Percentiles rank a stretch among this genome's conserved stretches.
Evolutionary conservation across 53 echinoderm and acorn worm genomes (phyloP).

Genomic region (Hippasteria phrygiana): DNA sequence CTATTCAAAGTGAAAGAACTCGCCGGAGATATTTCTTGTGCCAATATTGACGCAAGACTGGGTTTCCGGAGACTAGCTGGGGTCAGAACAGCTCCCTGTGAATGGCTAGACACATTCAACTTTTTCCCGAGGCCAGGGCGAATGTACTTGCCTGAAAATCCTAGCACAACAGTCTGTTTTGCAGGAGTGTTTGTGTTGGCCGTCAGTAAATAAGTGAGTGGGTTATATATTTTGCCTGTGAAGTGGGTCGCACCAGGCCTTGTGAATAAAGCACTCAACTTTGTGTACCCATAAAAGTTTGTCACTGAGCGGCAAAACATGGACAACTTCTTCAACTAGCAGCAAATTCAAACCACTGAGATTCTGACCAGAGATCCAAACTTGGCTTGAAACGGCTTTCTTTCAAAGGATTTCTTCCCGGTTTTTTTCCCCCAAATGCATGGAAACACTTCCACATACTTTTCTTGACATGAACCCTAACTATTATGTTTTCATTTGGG

Average conservation of each 20-base stretch:
- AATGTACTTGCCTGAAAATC: slow-evolving; percentile 60
- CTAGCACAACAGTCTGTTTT: slow-evolving; percentile 47
- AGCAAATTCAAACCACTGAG: neutral
- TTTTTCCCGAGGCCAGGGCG: slow-evolving; percentile 29
- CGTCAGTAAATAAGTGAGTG: slow-evolving; percentile 47
- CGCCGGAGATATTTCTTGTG: slow-evolving; percentile 54
- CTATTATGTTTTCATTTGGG: too few species aligned
- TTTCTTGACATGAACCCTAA: too few species aligned
- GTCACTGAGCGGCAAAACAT: neutral
- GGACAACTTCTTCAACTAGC: neutral
- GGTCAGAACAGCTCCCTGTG: slow-evolving; percentile 36
- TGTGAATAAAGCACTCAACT: neutral
- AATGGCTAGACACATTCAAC: slow-evolving; percentile 38
- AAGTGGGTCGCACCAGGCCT: slow-evolving; percentile 29
- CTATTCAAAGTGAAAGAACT: slow-evolving; percentile 22
- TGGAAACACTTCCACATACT: too few species aligned
- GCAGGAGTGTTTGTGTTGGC: slow-evolving; percentile 52
- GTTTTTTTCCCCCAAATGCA: too few species aligned
- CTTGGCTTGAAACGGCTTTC: neutral
- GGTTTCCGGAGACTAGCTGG: slow-evolving; percentile 60
- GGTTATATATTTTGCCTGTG: slow-evolving; percentile 39
- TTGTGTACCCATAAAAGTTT: neutral
- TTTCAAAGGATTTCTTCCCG: too few species aligned
- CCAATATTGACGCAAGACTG: slow-evolving; percentile 63
- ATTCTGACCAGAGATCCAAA: too few species aligned